Base-by-base conservation (phyloP, 2,113 vertebrate genomes). In the Melanotaenia duboulayi region DNA sequence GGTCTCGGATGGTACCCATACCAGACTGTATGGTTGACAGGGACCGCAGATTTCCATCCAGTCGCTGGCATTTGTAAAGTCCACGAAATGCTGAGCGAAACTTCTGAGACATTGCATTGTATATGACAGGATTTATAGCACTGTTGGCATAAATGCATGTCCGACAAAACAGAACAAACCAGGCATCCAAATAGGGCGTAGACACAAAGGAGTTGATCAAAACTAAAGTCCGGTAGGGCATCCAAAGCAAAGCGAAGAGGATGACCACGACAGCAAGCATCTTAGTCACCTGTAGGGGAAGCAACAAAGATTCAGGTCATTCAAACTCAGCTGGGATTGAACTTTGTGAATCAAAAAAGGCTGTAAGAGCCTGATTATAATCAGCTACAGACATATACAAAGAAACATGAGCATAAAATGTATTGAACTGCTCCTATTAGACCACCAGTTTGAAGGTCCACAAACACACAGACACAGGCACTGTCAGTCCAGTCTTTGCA, bases 81-180 rank as follows among this genome's bases (percentile, higher is more conserved):
- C 51, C 79, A 0, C 87, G 83, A 60, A 95, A 95, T 3, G 94
- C 95, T 0, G 74, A 90, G 61, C 90, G 91, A 71, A 95, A 95
- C 88, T 94, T 95, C 90, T 91, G 94, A 7, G 94, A 96, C 95
- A 93, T 94, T 60, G 93, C 92, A 64, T 95, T 95, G 87, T 95
- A 95, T 59, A 95, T 83, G 7, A 95, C 77, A 0, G 95, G 95
- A 89, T 94, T 94, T 83, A 95, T 92, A 22, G 95, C 92, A 0
- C 94, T 95, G 92, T 94, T 94, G 82, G 95, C 87, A 7, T 95
- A 96, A 70, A 96, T 80, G 72, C 94, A 95, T 0, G 78, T 92
- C 19, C 91, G 77, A 68, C 94, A 95, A 67, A 95, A 95, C 17
- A 96, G 91, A 19, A 95, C 57, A 75, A 95, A 94, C 95, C 95